Evolutionary conservation across 2,797 vertebrate genomes (phyloP).

Genomic region (Lindbergichthys nudifrons): DNA sequence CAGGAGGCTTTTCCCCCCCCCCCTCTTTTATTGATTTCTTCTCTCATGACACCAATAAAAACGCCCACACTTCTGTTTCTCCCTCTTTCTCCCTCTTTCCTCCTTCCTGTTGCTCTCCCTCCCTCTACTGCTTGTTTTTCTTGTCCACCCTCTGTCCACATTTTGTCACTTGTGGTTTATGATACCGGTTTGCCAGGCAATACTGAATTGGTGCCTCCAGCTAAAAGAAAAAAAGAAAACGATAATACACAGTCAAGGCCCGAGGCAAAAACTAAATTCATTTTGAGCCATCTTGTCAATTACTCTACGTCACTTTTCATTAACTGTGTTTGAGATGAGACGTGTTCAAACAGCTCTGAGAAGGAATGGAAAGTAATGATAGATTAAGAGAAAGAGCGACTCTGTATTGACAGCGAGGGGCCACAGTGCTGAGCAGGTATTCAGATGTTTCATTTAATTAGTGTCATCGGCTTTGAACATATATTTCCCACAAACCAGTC

Average conservation of each 20-base stretch:
- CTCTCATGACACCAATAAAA: slow-evolving; percentile 80
- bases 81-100: slow-evolving; percentile 26
- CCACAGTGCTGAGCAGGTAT: slow-evolving; percentile 27
- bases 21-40: slow-evolving; percentile 81
- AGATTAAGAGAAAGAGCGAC: slow-evolving; percentile 5
- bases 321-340: slow-evolving; percentile 14
- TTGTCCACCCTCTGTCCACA: slow-evolving; percentile 15
- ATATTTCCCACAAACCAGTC: slow-evolving; percentile 22
- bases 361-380: slow-evolving; percentile 18
- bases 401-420: slow-evolving; percentile 20
- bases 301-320: slow-evolving; percentile 20
- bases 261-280: background rate
- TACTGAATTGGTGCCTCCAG: background rate
- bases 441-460: slow-evolving; percentile 45
- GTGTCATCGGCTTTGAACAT: slow-evolving; percentile 30
- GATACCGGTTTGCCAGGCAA: slow-evolving; percentile 1
- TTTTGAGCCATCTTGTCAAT: slow-evolving; percentile 4
- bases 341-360: slow-evolving; percentile 10
- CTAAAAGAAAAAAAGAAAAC: background rate
- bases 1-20: slow-evolving; percentile 62
- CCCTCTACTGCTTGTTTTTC: slow-evolving; percentile 30
- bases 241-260: background rate
- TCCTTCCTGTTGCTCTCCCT: slow-evolving; percentile 37
- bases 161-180: slow-evolving; percentile 24
- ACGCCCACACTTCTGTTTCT: slow-evolving; percentile 63